Base-by-base conservation (phyloP, 2,797 vertebrate genomes). In the Pangasius djambal region DNA sequence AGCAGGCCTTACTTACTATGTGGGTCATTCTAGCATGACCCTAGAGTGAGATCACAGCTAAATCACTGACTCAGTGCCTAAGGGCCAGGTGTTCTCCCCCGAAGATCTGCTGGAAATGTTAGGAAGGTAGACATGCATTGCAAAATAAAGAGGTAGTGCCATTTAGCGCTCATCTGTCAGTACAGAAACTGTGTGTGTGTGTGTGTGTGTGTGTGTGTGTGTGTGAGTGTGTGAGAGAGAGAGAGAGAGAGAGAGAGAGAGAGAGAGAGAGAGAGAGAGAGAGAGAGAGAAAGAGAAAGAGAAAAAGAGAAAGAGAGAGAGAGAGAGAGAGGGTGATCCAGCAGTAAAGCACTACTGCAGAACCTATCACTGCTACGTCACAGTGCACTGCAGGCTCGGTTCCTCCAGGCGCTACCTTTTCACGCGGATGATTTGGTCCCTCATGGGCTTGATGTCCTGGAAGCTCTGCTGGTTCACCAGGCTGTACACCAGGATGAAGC, bases 401-500 rank as follows among this genome's bases (percentile, higher is more conserved):
- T 95, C 91, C 94, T 98, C 74, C n/a, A 9, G 57, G 25, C 52
- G 25, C 52, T 87, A 87, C 97, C 98, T 98, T 97, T 99, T 99
- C 91, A 99, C 98, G 91, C 98, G 97, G 94, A 99, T 99, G 97
- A 99, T 99, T 96, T 99, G 98, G 93, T 99, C 98, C 91, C 98
- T 95, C 98, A 99, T 99, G 89, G 98, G 98, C 91, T 97, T 97
- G 93, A 98, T 99, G 96, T 99, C 98, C 95, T 99, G 98, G 95
- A 99, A 99, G 97, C 97, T 98, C 93, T 99, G 98, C 95, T 99
- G 98, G 97, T 99, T 98, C 89, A 99, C 98, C 20, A 99, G 96
- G 94, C 98, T 99, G 97, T 99, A 99, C 92, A 99, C 98, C 74
- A 99, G 94, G 84, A 99, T 98, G 97, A 99, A 99, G 87, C 98